Percentiles rank a stretch among this genome's conserved stretches.
These are phyloP conservation scores for Xenops minutus DNA, from an alignment of 2,797 vertebrate species.

Conservation along the genomic window DNA sequence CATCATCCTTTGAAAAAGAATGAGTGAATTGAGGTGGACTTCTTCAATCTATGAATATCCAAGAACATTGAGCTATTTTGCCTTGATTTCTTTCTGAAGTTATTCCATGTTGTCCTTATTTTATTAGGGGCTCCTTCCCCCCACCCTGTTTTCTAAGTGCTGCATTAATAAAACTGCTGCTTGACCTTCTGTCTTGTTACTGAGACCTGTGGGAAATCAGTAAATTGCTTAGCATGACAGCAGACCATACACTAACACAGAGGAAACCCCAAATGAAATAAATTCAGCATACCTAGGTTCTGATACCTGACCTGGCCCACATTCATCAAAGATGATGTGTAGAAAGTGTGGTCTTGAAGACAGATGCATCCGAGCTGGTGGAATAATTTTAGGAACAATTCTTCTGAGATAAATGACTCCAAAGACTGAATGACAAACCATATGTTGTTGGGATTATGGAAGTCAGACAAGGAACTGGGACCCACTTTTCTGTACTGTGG, in stretches of 20 bases:
- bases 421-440: not conserved
- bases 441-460: not conserved
- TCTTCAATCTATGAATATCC: not conserved
- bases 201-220: not conserved
- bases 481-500: not conserved
- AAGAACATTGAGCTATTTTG: not conserved
- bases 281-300: not conserved
- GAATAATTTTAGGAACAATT: not conserved
- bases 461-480: not conserved
- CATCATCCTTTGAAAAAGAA: not conserved
- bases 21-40: not conserved
- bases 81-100: not conserved
- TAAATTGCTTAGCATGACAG: not conserved
- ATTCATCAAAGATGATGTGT: not conserved
- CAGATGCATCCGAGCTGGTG: not conserved
- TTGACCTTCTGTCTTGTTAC: not conserved
- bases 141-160: not conserved
- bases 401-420: not conserved
- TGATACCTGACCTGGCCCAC: not conserved
- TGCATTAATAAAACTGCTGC: not conserved
- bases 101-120: not conserved
- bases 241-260: not conserved
- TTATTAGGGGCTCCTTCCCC: not conserved
- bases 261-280: not conserved
- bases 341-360: not conserved